These are phyloP conservation scores for Holothuria glaberrima DNA, from an alignment of 35 echinoderm and acorn worm species.

Conservation along the genomic window DNA sequence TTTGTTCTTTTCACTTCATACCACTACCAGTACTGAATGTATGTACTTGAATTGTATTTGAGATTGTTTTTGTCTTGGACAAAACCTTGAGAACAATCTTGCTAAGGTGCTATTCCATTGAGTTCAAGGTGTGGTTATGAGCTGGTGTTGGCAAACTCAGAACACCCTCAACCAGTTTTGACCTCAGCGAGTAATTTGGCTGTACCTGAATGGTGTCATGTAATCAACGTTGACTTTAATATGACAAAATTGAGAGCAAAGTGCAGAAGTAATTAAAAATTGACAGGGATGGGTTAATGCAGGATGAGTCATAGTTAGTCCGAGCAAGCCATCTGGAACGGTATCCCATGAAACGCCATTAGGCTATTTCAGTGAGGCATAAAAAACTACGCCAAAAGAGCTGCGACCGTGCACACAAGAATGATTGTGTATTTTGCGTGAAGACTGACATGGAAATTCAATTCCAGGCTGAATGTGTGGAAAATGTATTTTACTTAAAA, in stretches of 20 bases:
- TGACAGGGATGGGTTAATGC: slow-evolving; percentile 31
- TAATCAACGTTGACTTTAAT: slow-evolving; percentile 18
- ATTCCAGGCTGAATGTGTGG: too few relatives aligned
- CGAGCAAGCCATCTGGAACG: slow-evolving; percentile 44
- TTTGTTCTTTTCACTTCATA: too few relatives aligned
- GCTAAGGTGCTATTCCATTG: too few relatives aligned
- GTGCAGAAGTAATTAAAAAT: slow-evolving; percentile 40
- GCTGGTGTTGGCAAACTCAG: background rate
- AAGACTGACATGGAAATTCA: too few relatives aligned
- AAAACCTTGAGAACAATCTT: too few relatives aligned
- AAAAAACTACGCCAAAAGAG: too few relatives aligned
- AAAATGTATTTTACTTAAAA: too few relatives aligned
- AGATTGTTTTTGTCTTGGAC: too few relatives aligned
- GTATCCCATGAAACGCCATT: background rate
- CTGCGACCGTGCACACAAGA: too few relatives aligned
- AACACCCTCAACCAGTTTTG: background rate
- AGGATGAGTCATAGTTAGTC: slow-evolving; percentile 28
- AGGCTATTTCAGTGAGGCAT: background rate
- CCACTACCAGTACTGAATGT: too few relatives aligned
- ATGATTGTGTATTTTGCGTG: too few relatives aligned
- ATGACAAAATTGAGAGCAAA: slow-evolving; percentile 29
- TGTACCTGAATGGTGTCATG: background rate
- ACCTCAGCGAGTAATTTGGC: background rate
- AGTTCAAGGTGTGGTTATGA: background rate
- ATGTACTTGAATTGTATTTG: too few relatives aligned